These are phyloP conservation scores for Strigops habroptila DNA, from an alignment of 2,113 vertebrate genomes.

Conservation along the genomic window DNA sequence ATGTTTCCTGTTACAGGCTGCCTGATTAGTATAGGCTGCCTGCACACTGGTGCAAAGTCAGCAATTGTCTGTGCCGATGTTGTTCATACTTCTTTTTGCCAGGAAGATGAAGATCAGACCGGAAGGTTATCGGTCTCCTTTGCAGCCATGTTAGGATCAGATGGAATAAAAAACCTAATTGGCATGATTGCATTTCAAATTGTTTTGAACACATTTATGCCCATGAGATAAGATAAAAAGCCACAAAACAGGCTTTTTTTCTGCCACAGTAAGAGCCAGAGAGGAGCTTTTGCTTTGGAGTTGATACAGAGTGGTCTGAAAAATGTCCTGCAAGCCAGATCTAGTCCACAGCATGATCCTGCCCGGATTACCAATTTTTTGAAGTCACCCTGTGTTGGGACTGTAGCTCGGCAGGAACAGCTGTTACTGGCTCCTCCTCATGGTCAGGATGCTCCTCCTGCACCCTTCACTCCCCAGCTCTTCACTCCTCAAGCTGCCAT, in stretches of 20 bases:
- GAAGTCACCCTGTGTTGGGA: conserved; percentile 19
- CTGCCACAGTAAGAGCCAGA: neutral
- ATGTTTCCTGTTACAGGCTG: conserved; percentile 26
- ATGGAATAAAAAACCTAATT: conserved; percentile 9
- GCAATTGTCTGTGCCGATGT: neutral
- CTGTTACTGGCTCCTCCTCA: conserved; percentile 2
- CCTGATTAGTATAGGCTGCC: conserved; percentile 26
- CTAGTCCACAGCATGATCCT: conserved; percentile 9
- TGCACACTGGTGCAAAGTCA: conserved; percentile 1
- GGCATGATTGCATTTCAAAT: conserved; percentile 23
- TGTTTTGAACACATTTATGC: conserved; percentile 41
- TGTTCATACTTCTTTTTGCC: conserved; percentile 2
- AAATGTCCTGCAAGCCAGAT: conserved; percentile 1
- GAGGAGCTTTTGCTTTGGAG: conserved; percentile 22
- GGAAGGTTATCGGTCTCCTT: neutral
- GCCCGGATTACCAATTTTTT: conserved; percentile 33
- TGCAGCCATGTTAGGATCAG: conserved; percentile 14
- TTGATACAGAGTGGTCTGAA: neutral
- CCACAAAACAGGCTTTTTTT: neutral
- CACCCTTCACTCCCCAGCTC: neutral
- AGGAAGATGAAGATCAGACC: conserved; percentile 22
- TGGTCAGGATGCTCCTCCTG: neutral
- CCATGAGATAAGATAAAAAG: conserved; percentile 36
- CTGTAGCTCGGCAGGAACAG: conserved; percentile 18
- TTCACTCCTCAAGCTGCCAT: neutral